Conservation (phyloP, 2,888 invertebrate species). For the Colletes collaris region DNA sequence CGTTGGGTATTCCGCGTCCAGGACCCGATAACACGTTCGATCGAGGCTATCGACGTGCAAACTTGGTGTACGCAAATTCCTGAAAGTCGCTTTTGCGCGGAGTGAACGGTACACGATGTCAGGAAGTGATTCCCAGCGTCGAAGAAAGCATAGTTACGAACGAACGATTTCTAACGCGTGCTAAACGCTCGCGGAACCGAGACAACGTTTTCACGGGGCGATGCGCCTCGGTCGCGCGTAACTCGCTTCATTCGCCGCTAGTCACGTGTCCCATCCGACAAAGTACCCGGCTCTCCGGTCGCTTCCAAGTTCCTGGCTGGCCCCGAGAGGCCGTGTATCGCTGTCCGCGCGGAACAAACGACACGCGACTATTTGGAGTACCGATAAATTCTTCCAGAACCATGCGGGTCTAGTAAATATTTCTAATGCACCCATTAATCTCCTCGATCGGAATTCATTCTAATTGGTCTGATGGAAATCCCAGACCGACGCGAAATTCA, state of each 20-base stretch:
- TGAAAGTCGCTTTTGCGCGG: background rate
- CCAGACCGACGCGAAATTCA: too few relatives aligned
- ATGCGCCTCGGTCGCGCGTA: constrained; percentile 73
- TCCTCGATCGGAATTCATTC: background rate
- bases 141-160: constrained; percentile 19
- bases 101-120: background rate
- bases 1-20: too few relatives aligned
- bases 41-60: too few relatives aligned
- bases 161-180: constrained; percentile 41
- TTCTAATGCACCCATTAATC: background rate
- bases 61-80: background rate
- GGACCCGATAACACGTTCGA: too few relatives aligned
- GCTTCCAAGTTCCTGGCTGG: constrained; percentile 30
- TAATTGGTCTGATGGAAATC: too few relatives aligned
- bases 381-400: constrained; percentile 5
- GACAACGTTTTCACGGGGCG: constrained; percentile 74
- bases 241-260: constrained; percentile 76
- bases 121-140: background rate
- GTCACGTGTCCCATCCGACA: constrained; percentile 73
- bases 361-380: constrained; percentile 23
- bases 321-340: constrained; percentile 37
- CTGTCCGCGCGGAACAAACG: constrained; percentile 4
- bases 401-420: constrained; percentile 12
- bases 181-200: constrained; percentile 43
- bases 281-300: constrained; percentile 45